Conservation (phyloP, 2,888 invertebrate genomes). For the Allophyes oxyacanthae region DNA sequence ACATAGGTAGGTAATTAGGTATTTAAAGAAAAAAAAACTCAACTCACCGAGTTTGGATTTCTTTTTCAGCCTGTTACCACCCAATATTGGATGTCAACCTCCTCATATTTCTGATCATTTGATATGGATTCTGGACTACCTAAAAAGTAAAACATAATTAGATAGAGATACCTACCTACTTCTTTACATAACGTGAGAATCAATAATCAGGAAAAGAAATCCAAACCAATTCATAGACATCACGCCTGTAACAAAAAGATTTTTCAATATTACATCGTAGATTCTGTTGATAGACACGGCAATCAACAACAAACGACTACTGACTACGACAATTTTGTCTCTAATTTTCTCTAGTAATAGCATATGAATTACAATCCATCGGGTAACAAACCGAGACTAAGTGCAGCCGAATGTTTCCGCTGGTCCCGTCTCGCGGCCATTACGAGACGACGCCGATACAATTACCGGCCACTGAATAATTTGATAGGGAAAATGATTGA, state of each 20-base stretch:
- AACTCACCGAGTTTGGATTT: too few species aligned
- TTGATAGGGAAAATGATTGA: slow-evolving; percentile 89
- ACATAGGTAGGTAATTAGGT: too few species aligned
- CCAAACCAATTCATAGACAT: slow-evolving; percentile 28
- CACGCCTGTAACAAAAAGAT: slow-evolving; percentile 43
- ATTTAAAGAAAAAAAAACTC: too few species aligned
- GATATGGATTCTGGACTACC: not conserved
- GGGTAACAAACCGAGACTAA: slow-evolving; percentile 87
- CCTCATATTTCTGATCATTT: not conserved
- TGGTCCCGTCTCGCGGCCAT: slow-evolving; percentile 72
- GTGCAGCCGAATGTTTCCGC: slow-evolving; percentile 84
- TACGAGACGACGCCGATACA: slow-evolving; percentile 81
- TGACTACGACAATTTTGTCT: slow-evolving; percentile 72
- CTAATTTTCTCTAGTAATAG: slow-evolving; percentile 79
- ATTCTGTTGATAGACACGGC: slow-evolving; percentile 52
- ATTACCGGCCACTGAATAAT: slow-evolving; percentile 88
- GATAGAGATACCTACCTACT: too few species aligned
- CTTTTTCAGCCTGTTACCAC: too few species aligned
- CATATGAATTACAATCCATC: slow-evolving; percentile 84
- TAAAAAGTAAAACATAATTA: too few species aligned
- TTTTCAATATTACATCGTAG: slow-evolving; percentile 49
- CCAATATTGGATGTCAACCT: too few species aligned
- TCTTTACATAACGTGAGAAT: too few species aligned
- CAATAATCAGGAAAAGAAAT: slow-evolving; percentile 32
- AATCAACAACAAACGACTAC: slow-evolving; percentile 61